A percentile compares a stretch with the other conserved stretches of the same genome.
Conservation (phyloP, 2,797 vertebrate genomes). For the Corythornis leucogaster region DNA sequence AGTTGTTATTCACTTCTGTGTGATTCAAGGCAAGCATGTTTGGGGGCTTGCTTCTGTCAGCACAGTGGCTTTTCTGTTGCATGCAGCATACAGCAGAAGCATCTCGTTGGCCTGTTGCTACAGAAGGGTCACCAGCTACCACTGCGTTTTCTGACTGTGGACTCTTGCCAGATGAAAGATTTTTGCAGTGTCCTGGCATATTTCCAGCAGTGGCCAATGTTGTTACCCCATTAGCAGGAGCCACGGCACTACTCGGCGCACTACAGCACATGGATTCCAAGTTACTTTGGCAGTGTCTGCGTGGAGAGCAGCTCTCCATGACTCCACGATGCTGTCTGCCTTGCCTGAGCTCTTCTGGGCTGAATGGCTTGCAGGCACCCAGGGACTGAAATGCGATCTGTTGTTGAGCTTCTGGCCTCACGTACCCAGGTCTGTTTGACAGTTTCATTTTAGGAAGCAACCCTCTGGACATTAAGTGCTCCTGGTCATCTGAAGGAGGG, state of each 20-base stretch:
- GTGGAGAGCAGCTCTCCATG: neutral
- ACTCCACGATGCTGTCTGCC: neutral
- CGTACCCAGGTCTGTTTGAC: constrained; percentile 83
- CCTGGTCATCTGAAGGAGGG: constrained; percentile 42
- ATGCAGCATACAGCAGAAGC: neutral
- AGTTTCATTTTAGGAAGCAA: constrained; percentile 76
- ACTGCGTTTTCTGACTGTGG: neutral
- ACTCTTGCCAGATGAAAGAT: neutral
- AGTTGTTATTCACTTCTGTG: constrained; percentile 27
- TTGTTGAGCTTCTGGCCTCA: constrained; percentile 78
- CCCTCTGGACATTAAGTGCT: constrained; percentile 49
- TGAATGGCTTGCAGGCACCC: neutral
- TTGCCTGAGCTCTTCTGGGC: neutral
- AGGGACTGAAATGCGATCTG: constrained; percentile 42
- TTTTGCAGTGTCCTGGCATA: neutral
- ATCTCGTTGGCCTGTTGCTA: neutral
- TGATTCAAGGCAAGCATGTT: neutral
- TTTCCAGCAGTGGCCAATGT: rapidly evolving
- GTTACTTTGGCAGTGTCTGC: neutral
- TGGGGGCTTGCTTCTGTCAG: neutral
- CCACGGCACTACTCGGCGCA: neutral
- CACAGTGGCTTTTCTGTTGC: rapidly evolving
- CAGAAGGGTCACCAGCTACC: neutral
- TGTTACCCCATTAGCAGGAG: neutral
- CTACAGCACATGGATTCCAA: neutral